phyloP scores from a whole-genome alignment of 2,888 invertebrate genomes.

The Achlya flavicornis region DNA sequence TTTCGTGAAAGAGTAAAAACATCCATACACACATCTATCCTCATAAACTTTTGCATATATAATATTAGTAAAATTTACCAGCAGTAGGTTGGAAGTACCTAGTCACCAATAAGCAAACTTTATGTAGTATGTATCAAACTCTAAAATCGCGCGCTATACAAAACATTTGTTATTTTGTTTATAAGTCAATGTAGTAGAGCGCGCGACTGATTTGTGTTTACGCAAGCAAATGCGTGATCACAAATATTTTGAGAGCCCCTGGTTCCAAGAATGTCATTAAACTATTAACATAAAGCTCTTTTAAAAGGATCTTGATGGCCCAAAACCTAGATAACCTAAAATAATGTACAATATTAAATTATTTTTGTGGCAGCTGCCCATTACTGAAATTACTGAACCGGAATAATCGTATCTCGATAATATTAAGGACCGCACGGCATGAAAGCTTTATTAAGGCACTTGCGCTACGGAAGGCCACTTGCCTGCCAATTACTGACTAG shows the following conservation, averaged over 20 bases:
- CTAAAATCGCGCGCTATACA: too few species aligned
- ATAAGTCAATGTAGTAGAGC: too few species aligned
- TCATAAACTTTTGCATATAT: too few species aligned
- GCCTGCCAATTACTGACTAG: not conserved
- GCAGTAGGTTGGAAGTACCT: too few species aligned
- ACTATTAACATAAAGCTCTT: constrained; percentile 3
- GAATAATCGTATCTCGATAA: constrained; percentile 13
- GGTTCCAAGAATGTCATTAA: not conserved
- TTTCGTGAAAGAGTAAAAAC: too few species aligned
- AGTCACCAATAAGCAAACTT: too few species aligned
- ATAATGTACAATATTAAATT: constrained; percentile 5
- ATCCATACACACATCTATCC: too few species aligned
- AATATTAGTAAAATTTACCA: too few species aligned
- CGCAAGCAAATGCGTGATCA: too few species aligned
- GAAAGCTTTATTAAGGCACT: constrained; percentile 2
- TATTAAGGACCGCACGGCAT: constrained; percentile 7
- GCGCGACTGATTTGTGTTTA: too few species aligned
- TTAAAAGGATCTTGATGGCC: constrained; percentile 7
- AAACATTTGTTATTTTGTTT: too few species aligned
- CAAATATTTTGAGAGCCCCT: not conserved
- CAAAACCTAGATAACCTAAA: constrained; percentile 8
- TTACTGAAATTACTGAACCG: constrained; percentile 11
- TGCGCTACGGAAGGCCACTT: not conserved
- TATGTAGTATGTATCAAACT: too few species aligned
- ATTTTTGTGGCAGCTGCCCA: constrained; percentile 6